A percentile compares a stretch with the other conserved stretches of the same genome.
Evolutionary conservation across 2,888 invertebrate genomes (phyloP).

Genomic region (Melipona bicolor): DNA sequence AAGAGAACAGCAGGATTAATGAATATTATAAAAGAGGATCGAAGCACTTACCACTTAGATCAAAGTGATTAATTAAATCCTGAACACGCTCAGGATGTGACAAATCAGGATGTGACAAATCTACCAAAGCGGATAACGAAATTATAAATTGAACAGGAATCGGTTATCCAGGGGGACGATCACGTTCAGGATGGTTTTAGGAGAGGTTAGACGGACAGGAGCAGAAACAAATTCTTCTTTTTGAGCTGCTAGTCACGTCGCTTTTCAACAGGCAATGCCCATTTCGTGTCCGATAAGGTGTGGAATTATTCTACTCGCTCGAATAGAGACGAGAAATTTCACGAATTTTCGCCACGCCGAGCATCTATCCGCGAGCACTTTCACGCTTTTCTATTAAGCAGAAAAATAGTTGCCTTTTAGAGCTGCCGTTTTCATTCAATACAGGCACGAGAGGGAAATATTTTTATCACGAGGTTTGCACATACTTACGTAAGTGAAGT

Average conservation of each 20-base stretch:
- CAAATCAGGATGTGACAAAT: constrained; percentile 10
- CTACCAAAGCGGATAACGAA: constrained; percentile 5
- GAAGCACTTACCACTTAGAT: too few relatives aligned
- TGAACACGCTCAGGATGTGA: not conserved
- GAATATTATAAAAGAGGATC: too few relatives aligned
- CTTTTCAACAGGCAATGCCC: constrained; percentile 22
- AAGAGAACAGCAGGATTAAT: too few relatives aligned
- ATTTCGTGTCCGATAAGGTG: constrained; percentile 19
- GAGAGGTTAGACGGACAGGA: not conserved
- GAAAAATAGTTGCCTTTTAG: not conserved
- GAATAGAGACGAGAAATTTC: constrained; percentile 16
- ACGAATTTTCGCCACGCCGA: not conserved
- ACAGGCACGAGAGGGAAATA: not conserved
- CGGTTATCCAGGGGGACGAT: not conserved
- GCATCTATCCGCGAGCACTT: not conserved
- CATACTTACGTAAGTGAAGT: not conserved
- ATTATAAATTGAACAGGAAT: constrained; percentile 30
- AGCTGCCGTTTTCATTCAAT: too few relatives aligned
- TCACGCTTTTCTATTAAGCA: not conserved
- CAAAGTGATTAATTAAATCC: not conserved
- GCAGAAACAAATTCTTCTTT: constrained; percentile 30
- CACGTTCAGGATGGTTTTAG: constrained; percentile 1
- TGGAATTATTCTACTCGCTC: constrained; percentile 21
- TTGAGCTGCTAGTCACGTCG: constrained; percentile 32
- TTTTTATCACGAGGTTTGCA: not conserved